Conservation (phyloP, 2,888 invertebrate species). For the Acleris sparsana region DNA sequence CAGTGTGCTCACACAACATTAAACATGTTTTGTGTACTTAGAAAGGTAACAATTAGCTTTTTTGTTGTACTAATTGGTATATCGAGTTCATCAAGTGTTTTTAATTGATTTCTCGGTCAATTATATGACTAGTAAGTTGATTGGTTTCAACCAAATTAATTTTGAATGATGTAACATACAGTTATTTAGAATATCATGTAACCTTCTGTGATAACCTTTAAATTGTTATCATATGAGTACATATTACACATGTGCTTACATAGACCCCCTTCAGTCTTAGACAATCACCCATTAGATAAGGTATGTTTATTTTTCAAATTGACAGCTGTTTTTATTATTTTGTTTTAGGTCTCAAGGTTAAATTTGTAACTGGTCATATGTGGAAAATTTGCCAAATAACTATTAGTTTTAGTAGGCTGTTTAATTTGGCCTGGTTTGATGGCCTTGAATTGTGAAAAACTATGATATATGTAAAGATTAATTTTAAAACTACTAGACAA, state of each 20-base stretch:
- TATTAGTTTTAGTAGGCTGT: not conserved
- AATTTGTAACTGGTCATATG: no score
- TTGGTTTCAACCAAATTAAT: not conserved
- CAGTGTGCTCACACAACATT: slow-evolving; percentile 46
- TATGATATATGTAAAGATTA: not conserved
- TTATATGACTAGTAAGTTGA: not conserved
- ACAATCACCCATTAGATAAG: slow-evolving; percentile 6
- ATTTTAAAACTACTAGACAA: no score
- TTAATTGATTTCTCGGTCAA: not conserved
- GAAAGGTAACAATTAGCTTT: slow-evolving; percentile 59
- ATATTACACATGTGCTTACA: slow-evolving; percentile 27
- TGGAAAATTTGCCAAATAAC: no score
- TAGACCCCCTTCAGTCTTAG: slow-evolving; percentile 20
- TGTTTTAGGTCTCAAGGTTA: no score
- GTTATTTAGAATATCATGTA: slow-evolving; percentile 20
- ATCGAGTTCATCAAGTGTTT: slow-evolving; percentile 10
- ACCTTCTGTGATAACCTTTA: slow-evolving; percentile 35
- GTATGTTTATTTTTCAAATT: slow-evolving; percentile 10
- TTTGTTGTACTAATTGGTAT: slow-evolving; percentile 19
- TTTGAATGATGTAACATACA: slow-evolving; percentile 11
- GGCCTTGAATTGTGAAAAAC: not conserved
- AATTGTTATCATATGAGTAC: slow-evolving; percentile 12
- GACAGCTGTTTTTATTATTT: no score
- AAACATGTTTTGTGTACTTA: slow-evolving; percentile 72
- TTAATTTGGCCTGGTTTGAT: not conserved